These are phyloP conservation scores for Stomatorhinus ivindoensis DNA, from an alignment of 2,113 vertebrate genomes.

Conservation along the genomic window DNA sequence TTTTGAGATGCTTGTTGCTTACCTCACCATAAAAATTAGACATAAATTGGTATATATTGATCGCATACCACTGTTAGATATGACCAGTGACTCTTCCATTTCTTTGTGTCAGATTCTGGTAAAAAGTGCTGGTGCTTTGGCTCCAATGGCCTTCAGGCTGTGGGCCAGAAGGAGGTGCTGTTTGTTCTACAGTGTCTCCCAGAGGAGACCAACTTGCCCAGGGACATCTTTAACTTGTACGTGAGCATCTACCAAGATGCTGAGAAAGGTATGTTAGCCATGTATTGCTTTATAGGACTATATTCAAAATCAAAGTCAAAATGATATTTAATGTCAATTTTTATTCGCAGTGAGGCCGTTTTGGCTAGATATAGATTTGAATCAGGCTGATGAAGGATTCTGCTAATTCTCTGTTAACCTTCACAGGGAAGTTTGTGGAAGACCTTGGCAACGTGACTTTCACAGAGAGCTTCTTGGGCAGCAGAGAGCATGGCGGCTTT, in stretches of 20 bases:
- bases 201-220: conserved; percentile 74
- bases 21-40: neutral
- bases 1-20: neutral
- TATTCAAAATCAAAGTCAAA: neutral
- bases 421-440: conserved; percentile 75
- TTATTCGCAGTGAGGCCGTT: neutral
- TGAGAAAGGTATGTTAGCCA: conserved; percentile 64
- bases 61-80: neutral
- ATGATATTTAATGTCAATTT: neutral
- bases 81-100: neutral
- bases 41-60: neutral
- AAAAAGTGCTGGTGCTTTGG: conserved; percentile 86
- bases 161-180: conserved; percentile 86
- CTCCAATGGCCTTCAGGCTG: conserved; percentile 80
- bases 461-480: conserved; percentile 77
- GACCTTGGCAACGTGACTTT: conserved; percentile 82
- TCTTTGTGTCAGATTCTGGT: conserved; percentile 59
- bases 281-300: neutral
- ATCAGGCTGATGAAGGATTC: neutral
- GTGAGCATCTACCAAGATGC: conserved; percentile 84
- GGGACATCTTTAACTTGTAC: conserved; percentile 78
- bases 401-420: conserved; percentile 22
- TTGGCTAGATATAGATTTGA: neutral
- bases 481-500: conserved; percentile 84
- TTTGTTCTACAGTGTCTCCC: conserved; percentile 76